Evolutionary conservation across 2,888 invertebrate species (phyloP), one percentile per base, ranked within the genome.

Genomic region (Saturnia japonica): DNA sequence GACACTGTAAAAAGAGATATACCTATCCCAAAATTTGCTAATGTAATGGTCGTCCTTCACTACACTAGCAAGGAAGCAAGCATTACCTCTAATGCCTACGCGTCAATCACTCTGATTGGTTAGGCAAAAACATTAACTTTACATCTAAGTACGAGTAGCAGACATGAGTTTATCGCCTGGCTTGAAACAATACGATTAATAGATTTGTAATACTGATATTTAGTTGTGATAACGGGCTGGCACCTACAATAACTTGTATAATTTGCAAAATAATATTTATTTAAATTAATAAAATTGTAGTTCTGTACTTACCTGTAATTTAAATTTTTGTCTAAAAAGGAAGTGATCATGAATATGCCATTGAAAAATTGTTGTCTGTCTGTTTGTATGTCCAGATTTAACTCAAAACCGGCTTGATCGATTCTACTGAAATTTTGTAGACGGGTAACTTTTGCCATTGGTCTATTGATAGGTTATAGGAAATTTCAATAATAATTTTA

Each of bases 21-120:
- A n/a, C n/a, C n/a, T n/a, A 43, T 73, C 72, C 71, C 0, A 47
- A 43, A 22, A 62, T 64, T n/a, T 14, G 7, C 66, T 8, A 7
- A 42, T 25, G 64, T 16, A 62, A 74, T 87, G 84, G 89, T 79
- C 81, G 83, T n/a, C 81, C 79, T 40, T 70, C 77, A 70, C 73
- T 68, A 71, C 70, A 73, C 82, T 81, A 85, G 85, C 80, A 82
- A 85, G 84, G 86, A 83, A 86, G 85, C 87, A 85, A 80, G 84
- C 85, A 87, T 86, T 84, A 84, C 82, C 81, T 80, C 83, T 90
- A 91, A 91, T 91, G 89, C 87, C 80, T 83, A 79, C 83, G 82
- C 88, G 91, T 92, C 91, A 91, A 90, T 91, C 91, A 91, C 78
- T 82, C 76, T 82, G 86, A 88, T 89, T 86, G 85, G 82, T 75